A percentile compares a stretch with the other conserved stretches of the same genome.
These are phyloP conservation scores for Neogobius melanostomus DNA, from an alignment of 2,113 vertebrate genomes.

Conservation along the genomic window DNA sequence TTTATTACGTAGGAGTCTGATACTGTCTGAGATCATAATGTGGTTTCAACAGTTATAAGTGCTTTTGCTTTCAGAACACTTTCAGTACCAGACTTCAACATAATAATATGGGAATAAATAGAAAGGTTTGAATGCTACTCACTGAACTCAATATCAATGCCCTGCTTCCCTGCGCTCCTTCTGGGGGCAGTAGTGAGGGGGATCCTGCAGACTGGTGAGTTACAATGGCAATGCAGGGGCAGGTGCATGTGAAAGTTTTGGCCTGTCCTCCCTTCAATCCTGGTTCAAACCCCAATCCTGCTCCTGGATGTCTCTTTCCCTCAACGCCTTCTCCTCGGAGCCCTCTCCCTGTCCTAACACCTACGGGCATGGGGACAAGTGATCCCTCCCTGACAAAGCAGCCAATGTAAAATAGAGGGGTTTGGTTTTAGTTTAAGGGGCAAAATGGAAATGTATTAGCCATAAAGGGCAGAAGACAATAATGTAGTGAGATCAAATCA, in stretches of 20 bases:
- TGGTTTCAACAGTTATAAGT: too few relatives aligned
- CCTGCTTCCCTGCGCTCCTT: constrained; percentile 34
- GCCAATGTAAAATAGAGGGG: too few relatives aligned
- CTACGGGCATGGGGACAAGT: constrained; percentile 9
- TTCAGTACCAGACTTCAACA: too few relatives aligned
- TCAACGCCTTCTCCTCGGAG: neutral
- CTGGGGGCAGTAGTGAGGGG: constrained; percentile 62
- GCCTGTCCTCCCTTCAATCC: constrained; percentile 38
- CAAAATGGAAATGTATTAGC: too few relatives aligned
- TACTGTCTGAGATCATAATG: too few relatives aligned
- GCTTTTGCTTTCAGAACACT: too few relatives aligned
- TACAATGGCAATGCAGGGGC: constrained; percentile 49
- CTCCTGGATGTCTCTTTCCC: constrained; percentile 25
- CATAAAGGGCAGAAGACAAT: too few relatives aligned
- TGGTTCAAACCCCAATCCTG: neutral
- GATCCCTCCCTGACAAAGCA: constrained; percentile 14
- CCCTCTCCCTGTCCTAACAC: neutral
- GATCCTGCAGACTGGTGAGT: constrained; percentile 55
- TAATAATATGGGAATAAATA: too few relatives aligned
- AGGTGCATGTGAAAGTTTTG: constrained; percentile 64
- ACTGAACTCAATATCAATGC: neutral
- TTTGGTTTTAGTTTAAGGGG: too few relatives aligned
- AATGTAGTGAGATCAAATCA: too few relatives aligned
- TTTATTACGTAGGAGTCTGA: too few relatives aligned
- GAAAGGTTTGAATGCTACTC: too few relatives aligned